A percentile compares a stretch with the other conserved stretches of the same genome.
phyloP scores from a whole-genome alignment of 1,140 invertebrate genomes.

The Musca vetustissima region DNA sequence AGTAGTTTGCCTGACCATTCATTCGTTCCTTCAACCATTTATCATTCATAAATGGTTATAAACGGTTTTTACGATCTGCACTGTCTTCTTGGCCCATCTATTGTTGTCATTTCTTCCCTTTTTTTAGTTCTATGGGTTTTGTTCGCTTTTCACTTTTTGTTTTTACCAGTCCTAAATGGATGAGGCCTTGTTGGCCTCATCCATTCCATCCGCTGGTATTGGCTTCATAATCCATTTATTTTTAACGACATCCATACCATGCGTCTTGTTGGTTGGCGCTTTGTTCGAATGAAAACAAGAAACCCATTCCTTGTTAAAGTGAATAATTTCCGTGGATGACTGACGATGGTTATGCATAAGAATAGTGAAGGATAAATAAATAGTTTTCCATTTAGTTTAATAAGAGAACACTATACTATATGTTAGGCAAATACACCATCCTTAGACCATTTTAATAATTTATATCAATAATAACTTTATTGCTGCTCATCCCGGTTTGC shows the following conservation, averaged over 20 bases:
- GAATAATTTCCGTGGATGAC: not conserved
- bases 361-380: too few species aligned
- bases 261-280: not conserved
- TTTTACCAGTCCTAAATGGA: not conserved
- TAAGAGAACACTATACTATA: too few species aligned
- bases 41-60: conserved; percentile 1
- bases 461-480: conserved; percentile 15
- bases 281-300: not conserved
- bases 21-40: not conserved
- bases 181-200: not conserved
- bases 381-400: too few species aligned
- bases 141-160: not conserved
- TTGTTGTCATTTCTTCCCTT: not conserved
- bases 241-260: conserved; percentile 42
- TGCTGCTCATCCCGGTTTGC: too few species aligned
- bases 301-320: not conserved
- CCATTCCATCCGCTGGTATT: conserved; percentile 38
- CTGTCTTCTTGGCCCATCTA: not conserved
- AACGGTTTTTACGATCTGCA: not conserved
- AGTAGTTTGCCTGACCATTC: not conserved
- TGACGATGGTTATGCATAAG: too few species aligned
- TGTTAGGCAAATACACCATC: not conserved
- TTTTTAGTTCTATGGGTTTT: not conserved
- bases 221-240: conserved; percentile 52
- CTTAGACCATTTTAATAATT: conserved; percentile 18